Conservation (phyloP, 53 echinoderm and acorn worm species). For the Paracentrotus lividus region DNA sequence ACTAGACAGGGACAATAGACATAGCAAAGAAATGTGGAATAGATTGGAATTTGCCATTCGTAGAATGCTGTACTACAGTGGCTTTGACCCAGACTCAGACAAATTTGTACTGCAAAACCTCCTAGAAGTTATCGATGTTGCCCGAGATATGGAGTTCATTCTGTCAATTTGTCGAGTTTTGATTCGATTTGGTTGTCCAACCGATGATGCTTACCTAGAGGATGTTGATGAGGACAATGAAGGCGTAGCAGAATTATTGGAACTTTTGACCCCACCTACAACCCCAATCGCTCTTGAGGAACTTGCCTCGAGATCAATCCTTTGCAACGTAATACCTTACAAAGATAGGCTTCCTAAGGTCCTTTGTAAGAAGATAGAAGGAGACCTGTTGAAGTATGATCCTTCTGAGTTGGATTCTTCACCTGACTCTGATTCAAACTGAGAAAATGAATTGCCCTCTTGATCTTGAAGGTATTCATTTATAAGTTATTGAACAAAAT, state of each 20-base stretch:
- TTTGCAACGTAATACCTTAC: not conserved
- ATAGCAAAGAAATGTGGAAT: slow-evolving; percentile 4
- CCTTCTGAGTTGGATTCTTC: not conserved
- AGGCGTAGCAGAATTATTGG: not conserved
- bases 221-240: not conserved
- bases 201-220: slow-evolving; percentile 7
- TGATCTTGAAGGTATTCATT: not conserved
- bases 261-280: not conserved
- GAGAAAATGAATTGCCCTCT: not conserved
- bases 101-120: not conserved
- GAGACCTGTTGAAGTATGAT: not conserved
- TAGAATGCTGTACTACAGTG: slow-evolving; percentile 2
- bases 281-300: not conserved
- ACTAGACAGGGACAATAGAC: not conserved
- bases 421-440: not conserved
- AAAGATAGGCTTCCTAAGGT: not conserved
- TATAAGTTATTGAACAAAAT: too few species aligned
- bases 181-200: not conserved
- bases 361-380: slow-evolving; percentile 27
- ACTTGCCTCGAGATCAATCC: not conserved
- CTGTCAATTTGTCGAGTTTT: not conserved
- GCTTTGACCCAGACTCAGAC: not conserved
- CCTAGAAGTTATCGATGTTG: not conserved
- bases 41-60: slow-evolving; percentile 16
- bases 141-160: not conserved